Base-by-base conservation (phyloP, 1,140 invertebrate species). In the Zaprionus africanus region DNA sequence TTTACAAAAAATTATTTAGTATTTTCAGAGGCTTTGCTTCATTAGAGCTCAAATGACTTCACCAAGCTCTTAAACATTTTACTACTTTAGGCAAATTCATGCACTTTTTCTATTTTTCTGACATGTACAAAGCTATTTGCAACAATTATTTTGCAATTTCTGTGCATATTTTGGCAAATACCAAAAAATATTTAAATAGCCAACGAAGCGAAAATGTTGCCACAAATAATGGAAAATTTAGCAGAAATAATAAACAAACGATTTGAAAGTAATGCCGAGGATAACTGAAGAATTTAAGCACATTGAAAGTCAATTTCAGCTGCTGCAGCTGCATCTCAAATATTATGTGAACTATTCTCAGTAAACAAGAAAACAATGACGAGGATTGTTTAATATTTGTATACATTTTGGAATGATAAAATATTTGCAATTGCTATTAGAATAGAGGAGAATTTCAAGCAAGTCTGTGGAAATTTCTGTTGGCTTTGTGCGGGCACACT, bases 371-470 rank as follows among this genome's bases (percentile, higher is more conserved):
- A 68, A 61, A 46, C 5, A 24, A n/a, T 58, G 34, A 1, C 11
- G 4, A 64, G 54, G 19, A 13, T 24, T n/a, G 66, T 53, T 62
- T 46, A 76, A 61, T 59, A 58, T 68, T 34, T 75, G 28, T 22
- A 57, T 49, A 12, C 46, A n/a, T 57, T 51, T 51, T 17, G 2
- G 22, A 15, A 57, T 41, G 19, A 43, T 5, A 68, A 68, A 57
- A 56, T 54, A 75, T 76, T 86, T 86, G 76, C 64, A 43, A 76
- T 72, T 36, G 34, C 83, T 54, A 79, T 85, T 82, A 86, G 77
- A 73, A 77, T 26, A 28, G 19, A 46, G 31, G 24, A 24, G 65
- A 54, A 79, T 54, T 74, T 62, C 12, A n/a, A 26, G 36, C 22
- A 61, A n/a, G 24, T 36, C 24, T 41, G 15, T 12, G 17, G 41